A percentile compares a stretch with the other conserved stretches of the same genome.
These are phyloP conservation scores for Thera britannica DNA, from an alignment of 2,888 invertebrate genomes.

Conservation along the genomic window DNA sequence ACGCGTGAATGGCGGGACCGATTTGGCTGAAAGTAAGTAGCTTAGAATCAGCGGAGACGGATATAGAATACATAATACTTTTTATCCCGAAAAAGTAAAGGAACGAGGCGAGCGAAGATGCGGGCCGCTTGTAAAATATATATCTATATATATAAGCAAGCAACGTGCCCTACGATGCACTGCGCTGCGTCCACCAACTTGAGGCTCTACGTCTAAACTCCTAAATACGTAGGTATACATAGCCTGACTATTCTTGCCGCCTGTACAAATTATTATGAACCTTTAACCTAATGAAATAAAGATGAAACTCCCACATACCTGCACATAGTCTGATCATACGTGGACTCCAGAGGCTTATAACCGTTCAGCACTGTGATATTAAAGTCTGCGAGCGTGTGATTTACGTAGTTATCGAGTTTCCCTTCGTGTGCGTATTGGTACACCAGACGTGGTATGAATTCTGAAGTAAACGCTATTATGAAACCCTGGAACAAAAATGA, in stretches of 20 bases:
- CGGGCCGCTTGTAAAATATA: too few relatives aligned
- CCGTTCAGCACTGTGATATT: slow-evolving; percentile 86
- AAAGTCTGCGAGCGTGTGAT: slow-evolving; percentile 91
- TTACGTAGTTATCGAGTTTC: slow-evolving; percentile 90
- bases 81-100: too few relatives aligned
- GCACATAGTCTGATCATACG: slow-evolving; percentile 84
- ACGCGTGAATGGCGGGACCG: too few relatives aligned
- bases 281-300: neutral
- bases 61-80: too few relatives aligned
- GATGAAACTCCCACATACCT: slow-evolving; percentile 70
- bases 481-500: slow-evolving; percentile 88
- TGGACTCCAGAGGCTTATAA: slow-evolving; percentile 68
- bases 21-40: too few relatives aligned
- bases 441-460: slow-evolving; percentile 96
- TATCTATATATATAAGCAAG: too few relatives aligned
- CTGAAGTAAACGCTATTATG: slow-evolving; percentile 98
- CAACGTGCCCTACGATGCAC: too few relatives aligned
- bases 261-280: neutral
- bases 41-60: too few relatives aligned
- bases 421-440: slow-evolving; percentile 88
- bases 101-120: too few relatives aligned
- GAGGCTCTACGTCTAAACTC: too few relatives aligned
- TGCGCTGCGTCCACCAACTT: too few relatives aligned
- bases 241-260: neutral
- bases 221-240: too few relatives aligned